Base-by-base conservation (phyloP, 2,888 invertebrate genomes). In the Nipponacmea schrenckii region DNA sequence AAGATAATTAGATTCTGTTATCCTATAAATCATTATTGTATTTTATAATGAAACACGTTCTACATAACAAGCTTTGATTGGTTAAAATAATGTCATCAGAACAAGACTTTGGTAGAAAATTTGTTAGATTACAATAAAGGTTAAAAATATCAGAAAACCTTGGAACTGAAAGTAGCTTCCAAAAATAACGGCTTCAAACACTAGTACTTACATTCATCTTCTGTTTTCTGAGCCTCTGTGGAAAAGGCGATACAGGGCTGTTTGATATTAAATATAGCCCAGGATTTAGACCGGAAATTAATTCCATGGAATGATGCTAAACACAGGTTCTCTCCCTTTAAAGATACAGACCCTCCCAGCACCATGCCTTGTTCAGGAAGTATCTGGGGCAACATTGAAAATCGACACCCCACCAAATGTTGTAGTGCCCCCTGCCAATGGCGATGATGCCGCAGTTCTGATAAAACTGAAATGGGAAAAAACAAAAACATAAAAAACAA, bases 301-400 rank as follows among this genome's bases (percentile, higher is more conserved):
- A 96, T 95, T 48, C 98, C 98, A 89, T 98, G 97, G 91, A 98
- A 98, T 89, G 98, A 98, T 4, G 97, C 97, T 78, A 98, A 90
- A 8, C 97, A 96, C 72, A 98, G 94, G 89, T 97, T 96, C 75
- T 94, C 94, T 56, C 91, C 91, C 74, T 87, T 85, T 70, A 91
- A 86, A 67, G 87, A 87, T 94, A 89, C 94, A 93, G 79, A 96
- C 90, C 90, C 97, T 93, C 93, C 97, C 93, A 64, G 95, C 93
- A 31, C 95, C 94, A 76, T 86, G n/a, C 96, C 94, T 89, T 90
- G 85, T 64, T 85, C 83, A 3, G 91, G 91, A 48, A 91, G 80
- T 7, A 87, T 81, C 27, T 86, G 81, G 2, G 87, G 84, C 70
- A 90, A 82, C 78, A 89, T 89, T 71, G 93, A 93, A 73, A 96